phyloP scores from a whole-genome alignment of 2,797 vertebrate species.

The Gambelia wislizenii region DNA sequence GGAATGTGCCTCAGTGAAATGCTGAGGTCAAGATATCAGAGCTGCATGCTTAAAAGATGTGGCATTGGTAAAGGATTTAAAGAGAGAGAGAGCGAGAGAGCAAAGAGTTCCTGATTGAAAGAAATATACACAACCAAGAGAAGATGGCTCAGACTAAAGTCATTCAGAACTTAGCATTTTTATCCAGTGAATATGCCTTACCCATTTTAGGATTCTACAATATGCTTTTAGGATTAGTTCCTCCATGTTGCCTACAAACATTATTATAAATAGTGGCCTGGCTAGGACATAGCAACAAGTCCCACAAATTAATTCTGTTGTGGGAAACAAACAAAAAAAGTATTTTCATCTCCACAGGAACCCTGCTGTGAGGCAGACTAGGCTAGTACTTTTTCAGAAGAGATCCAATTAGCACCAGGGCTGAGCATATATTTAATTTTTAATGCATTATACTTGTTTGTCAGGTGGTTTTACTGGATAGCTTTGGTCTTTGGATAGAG shows the following conservation, averaged over 20 bases:
- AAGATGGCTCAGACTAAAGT: not conserved
- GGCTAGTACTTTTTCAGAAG: not conserved
- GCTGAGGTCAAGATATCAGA: conserved; percentile 74
- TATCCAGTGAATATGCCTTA: not conserved
- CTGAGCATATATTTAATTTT: not conserved
- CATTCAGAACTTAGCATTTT: not conserved
- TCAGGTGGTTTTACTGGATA: not conserved
- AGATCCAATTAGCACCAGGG: not conserved
- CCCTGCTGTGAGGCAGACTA: not conserved
- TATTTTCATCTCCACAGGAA: not conserved
- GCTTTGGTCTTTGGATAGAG: not conserved
- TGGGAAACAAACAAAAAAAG: not conserved
- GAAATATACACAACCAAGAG: conserved; percentile 7
- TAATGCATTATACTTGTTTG: not conserved
- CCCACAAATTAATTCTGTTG: not conserved
- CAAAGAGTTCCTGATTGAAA: not conserved
- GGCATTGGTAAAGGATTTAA: conserved; percentile 71
- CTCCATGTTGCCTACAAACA: not conserved
- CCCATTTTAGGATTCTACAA: not conserved
- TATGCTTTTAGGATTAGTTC: not conserved
- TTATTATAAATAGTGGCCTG: not conserved
- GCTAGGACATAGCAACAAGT: not conserved
- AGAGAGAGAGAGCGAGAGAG: conserved; percentile 39
- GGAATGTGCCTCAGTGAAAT: conserved; percentile 76
- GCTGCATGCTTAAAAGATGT: conserved; percentile 72